Evolutionary conservation across 2,113 vertebrate species (phyloP).

Genomic region (Ceyx cyanopectus): DNA sequence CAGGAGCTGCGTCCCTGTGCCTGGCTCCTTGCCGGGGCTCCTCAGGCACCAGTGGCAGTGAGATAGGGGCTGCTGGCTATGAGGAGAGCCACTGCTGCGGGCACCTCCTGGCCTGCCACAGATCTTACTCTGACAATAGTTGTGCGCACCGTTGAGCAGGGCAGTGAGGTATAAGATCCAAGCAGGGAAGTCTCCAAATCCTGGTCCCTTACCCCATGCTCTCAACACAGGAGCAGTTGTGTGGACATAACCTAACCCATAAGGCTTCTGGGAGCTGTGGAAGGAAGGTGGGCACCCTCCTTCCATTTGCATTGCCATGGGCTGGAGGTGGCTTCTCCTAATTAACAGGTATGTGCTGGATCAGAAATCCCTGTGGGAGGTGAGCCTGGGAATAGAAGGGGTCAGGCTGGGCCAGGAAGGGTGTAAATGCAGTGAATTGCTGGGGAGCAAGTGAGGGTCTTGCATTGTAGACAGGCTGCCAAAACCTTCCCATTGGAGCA

Average conservation of each 20-base stretch:
- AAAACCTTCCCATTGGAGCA: not conserved
- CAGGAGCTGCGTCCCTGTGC: fast-evolving
- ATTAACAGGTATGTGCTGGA: not conserved
- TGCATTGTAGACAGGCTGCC: not conserved
- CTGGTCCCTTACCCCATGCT: fast-evolving
- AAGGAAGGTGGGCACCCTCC: not conserved
- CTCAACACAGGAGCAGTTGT: fast-evolving
- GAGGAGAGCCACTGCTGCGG: not conserved
- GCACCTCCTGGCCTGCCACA: fast-evolving
- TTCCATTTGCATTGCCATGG: fast-evolving
- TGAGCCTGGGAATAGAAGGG: not conserved
- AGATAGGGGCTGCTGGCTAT: not conserved
- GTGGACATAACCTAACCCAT: not conserved
- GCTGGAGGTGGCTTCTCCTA: not conserved
- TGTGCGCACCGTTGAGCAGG: fast-evolving
- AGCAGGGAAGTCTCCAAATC: not conserved
- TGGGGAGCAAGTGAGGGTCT: fast-evolving
- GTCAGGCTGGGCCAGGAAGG: not conserved
- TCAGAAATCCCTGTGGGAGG: not conserved
- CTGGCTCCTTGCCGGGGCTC: constrained; percentile 26
- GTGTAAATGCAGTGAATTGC: not conserved
- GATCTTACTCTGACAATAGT: fast-evolving
- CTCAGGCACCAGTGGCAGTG: fast-evolving
- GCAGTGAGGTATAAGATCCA: fast-evolving
- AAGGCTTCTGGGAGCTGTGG: fast-evolving